Evolutionary conservation across 2,113 vertebrate genomes (phyloP).

Genomic region (Semnornis frantzii): DNA sequence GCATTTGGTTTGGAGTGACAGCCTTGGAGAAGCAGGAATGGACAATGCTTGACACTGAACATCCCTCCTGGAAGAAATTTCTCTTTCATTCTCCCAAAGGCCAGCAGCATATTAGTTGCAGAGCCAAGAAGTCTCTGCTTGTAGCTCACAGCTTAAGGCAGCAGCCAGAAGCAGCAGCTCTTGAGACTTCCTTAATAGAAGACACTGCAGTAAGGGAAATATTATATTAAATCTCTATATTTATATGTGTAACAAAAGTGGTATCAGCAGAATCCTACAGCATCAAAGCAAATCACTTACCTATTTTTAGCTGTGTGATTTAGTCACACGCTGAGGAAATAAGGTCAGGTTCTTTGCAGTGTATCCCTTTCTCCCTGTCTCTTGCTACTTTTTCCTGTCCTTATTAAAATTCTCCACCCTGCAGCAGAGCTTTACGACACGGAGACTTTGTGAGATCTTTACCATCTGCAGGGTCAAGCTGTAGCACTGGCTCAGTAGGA

Average conservation of each 20-base stretch:
- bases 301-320: conserved; percentile 69
- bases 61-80: background rate
- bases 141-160: conserved; percentile 21
- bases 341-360: conserved; percentile 56
- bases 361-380: conserved; percentile 34
- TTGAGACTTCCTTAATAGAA: conserved; percentile 24
- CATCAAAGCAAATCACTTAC: conserved; percentile 70
- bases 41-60: background rate
- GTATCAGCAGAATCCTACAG: conserved; percentile 68
- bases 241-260: conserved; percentile 70
- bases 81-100: background rate
- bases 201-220: conserved; percentile 44
- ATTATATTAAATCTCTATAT: conserved; percentile 68
- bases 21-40: background rate
- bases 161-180: conserved; percentile 19
- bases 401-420: conserved; percentile 62
- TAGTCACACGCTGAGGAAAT: conserved; percentile 65
- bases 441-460: background rate
- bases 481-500: conserved; percentile 14
- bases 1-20: background rate
- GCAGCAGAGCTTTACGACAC: conserved; percentile 30
- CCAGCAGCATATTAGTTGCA: background rate
- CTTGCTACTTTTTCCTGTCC: conserved; percentile 24
- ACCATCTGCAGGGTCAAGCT: conserved; percentile 45
- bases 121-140: background rate